Evolutionary conservation across 2,797 vertebrate genomes (phyloP).

Genomic region (Sebastes hopkinsi): DNA sequence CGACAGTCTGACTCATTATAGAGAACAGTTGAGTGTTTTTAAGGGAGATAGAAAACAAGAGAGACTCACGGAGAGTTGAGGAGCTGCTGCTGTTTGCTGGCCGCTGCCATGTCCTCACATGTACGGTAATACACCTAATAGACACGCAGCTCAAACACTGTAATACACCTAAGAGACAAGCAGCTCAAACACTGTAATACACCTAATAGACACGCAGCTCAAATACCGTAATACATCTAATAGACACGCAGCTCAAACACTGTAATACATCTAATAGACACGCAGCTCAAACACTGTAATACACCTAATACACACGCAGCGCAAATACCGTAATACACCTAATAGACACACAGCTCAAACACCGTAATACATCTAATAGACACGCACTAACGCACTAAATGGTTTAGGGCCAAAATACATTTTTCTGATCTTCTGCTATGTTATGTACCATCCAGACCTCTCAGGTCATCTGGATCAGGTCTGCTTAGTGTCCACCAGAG

Average conservation of each 20-base stretch:
- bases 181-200: fast-evolving
- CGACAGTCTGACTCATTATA: fast-evolving
- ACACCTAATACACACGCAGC: no score
- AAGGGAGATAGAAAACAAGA: not conserved
- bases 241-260: fast-evolving
- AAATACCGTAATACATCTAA: no score
- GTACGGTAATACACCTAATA: constrained; percentile 4
- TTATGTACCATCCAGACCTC: no score
- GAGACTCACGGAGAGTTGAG: constrained; percentile 2
- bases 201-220: no score
- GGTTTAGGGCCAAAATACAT: no score
- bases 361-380: not conserved
- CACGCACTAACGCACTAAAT: no score
- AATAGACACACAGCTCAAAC: no score
- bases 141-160: not conserved
- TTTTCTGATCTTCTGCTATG: no score
- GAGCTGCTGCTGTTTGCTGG: not conserved
- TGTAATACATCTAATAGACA: no score
- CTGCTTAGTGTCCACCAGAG: no score
- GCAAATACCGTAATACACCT: fast-evolving
- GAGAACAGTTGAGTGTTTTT: not conserved
- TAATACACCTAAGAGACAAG: not conserved
- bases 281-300: fast-evolving
- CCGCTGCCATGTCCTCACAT: constrained; percentile 8
- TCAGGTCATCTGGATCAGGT: no score